Evolutionary conservation across 2,797 vertebrate species (phyloP), one percentile per base, ranked within the genome.

Genomic region (Ataeniobius toweri): DNA sequence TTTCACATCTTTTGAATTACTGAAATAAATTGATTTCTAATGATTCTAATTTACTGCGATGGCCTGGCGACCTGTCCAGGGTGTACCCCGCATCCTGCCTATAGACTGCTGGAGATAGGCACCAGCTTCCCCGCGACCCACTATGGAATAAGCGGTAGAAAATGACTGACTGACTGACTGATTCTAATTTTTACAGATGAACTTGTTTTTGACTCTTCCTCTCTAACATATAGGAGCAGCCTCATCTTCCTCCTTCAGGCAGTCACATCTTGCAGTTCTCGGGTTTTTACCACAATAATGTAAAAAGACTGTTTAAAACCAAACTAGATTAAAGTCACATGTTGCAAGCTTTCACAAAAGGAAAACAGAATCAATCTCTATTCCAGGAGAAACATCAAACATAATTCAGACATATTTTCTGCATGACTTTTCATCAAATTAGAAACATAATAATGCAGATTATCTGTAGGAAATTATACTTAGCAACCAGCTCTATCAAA

Each of bases 291-390:
- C 6, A 46, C 6, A 61, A 67, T 18, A 8, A 53, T 8, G 48
- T 0, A 1, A 59, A 71, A 78, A 59, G 24, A 63, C 36, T 4
- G 24, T n/a, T 5, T 18, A n/a, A 36, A 20, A 31, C 41, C 14
- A 5, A 76, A 44, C 14, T 56, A 8, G 36, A 73, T 6, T 59
- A 75, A 46, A 18, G 67, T 58, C 58, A 31, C 0, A 1, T 3
- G 20, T 3, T 58, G 41, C 41, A 74, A 74, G 48, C 22, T 36
- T 61, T 58, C 75, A 71, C 58, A 74, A 59, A 58, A 36, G 16
- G 74, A 73, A 73, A 80, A 36, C 36, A 36, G 36, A n/a, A n/a
- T 77, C 50, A 75, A 61, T 16, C 71, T 74, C 36, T 77, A 76
- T 81, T 85, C 72, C 74, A 63, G 46, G 63, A 31, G 67, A 44